Conservation (phyloP, 1,140 invertebrate genomes). For the Campoletis sonorensis region DNA sequence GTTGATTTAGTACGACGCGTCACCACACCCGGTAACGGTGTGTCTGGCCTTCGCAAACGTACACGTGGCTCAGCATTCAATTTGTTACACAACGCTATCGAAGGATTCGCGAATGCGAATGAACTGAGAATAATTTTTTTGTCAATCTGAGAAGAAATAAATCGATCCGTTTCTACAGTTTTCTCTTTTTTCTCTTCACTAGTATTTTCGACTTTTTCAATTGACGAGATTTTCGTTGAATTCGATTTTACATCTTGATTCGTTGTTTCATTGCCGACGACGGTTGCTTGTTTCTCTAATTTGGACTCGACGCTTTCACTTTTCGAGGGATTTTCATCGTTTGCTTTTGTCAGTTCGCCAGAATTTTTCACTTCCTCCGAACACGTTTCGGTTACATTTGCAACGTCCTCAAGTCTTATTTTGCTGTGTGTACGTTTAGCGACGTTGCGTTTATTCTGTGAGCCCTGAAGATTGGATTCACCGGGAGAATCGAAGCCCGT, state of each 20-base stretch:
- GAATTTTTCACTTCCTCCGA: background rate
- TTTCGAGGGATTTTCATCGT: background rate
- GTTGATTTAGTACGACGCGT: slow-evolving; percentile 43
- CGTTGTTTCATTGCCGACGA: slow-evolving; percentile 26
- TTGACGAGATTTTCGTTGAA: background rate
- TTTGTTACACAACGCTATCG: background rate
- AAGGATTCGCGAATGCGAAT: background rate
- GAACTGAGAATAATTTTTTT: background rate
- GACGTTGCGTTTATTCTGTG: background rate
- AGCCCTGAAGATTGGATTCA: background rate
- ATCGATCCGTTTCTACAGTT: slow-evolving; percentile 48
- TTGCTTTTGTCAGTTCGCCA: background rate
- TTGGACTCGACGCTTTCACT: background rate
- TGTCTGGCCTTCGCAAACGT: slow-evolving; percentile 43
- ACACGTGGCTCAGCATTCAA: background rate
- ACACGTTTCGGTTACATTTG: background rate
- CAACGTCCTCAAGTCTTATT: background rate
- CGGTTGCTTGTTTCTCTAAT: background rate
- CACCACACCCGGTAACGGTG: slow-evolving; percentile 45
- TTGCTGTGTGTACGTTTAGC: background rate
- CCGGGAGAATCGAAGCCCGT: background rate
- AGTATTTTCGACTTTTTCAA: slow-evolving; percentile 29
- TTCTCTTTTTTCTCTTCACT: slow-evolving; percentile 5
- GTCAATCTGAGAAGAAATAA: background rate
- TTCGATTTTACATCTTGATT: slow-evolving; percentile 37